Evolutionary conservation across 2,797 vertebrate species (phyloP).

Genomic region (Micrastur ruficollis): DNA sequence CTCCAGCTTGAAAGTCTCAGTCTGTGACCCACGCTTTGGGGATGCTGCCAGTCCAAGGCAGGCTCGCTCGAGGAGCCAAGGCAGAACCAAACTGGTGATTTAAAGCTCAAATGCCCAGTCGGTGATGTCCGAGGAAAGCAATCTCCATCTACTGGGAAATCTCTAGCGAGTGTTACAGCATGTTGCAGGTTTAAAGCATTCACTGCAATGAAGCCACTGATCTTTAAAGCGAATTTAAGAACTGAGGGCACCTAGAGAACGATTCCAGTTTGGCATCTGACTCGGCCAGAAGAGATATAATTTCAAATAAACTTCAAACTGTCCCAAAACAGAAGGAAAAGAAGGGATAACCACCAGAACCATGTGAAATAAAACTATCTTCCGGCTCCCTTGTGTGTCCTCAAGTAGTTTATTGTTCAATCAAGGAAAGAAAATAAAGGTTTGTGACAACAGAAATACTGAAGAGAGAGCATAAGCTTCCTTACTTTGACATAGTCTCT

Average conservation of each 20-base stretch:
- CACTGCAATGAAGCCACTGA: not conserved
- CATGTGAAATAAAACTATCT: not conserved
- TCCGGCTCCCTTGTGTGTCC: not conserved
- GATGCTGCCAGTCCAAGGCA: not conserved
- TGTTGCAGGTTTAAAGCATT: not conserved
- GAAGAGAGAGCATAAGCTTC: not conserved
- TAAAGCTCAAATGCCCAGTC: not conserved
- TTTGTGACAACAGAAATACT: not conserved
- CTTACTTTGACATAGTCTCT: conserved; percentile 97
- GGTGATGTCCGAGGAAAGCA: not conserved
- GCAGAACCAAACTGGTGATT: not conserved
- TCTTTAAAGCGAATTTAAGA: not conserved
- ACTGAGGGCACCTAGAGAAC: not conserved
- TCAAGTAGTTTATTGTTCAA: not conserved
- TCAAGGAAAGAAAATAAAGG: not conserved
- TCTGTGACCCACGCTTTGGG: not conserved
- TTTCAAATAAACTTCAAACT: not conserved
- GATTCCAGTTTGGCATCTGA: not conserved
- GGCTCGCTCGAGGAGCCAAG: fast-evolving
- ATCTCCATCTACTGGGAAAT: not conserved
- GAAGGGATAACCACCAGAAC: not conserved
- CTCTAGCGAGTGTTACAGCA: not conserved
- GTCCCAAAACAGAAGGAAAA: not conserved
- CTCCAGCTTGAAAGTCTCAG: not conserved
- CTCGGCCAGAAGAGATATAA: not conserved